phyloP scores from a whole-genome alignment of 2,797 vertebrate genomes.

The Lemur catta region DNA sequence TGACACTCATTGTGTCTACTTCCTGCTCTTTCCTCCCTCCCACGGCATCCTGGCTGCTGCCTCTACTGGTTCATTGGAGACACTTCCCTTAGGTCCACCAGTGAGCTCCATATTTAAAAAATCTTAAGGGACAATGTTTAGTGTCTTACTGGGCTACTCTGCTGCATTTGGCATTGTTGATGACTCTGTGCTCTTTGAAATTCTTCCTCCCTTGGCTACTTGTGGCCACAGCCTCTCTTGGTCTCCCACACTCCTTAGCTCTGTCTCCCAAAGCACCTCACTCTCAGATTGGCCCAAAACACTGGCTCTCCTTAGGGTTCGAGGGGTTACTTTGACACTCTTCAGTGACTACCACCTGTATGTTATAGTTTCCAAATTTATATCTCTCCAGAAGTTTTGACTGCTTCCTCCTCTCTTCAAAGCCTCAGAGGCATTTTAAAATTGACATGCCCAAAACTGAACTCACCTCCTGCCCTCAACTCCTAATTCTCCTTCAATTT shows the following conservation, averaged over 20 bases:
- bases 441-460: background rate
- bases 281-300: background rate
- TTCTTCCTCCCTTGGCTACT: background rate
- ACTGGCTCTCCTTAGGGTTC: background rate
- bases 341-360: background rate
- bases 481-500: background rate
- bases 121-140: background rate
- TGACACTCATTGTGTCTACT: background rate
- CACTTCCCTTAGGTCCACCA: background rate
- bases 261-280: background rate
- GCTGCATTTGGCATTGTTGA: background rate
- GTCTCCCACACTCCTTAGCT: background rate
- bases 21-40: background rate
- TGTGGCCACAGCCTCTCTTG: background rate
- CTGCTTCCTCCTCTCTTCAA: background rate
- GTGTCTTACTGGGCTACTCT: background rate
- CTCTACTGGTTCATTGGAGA: background rate
- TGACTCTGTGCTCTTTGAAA: background rate
- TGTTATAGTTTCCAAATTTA: background rate
- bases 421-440: constrained; percentile 6
- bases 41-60: background rate
- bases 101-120: background rate
- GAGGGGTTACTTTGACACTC: background rate
- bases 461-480: background rate
- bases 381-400: background rate